phyloP scores from a whole-genome alignment of 2,113 vertebrate genomes.

The Caretta caretta region DNA sequence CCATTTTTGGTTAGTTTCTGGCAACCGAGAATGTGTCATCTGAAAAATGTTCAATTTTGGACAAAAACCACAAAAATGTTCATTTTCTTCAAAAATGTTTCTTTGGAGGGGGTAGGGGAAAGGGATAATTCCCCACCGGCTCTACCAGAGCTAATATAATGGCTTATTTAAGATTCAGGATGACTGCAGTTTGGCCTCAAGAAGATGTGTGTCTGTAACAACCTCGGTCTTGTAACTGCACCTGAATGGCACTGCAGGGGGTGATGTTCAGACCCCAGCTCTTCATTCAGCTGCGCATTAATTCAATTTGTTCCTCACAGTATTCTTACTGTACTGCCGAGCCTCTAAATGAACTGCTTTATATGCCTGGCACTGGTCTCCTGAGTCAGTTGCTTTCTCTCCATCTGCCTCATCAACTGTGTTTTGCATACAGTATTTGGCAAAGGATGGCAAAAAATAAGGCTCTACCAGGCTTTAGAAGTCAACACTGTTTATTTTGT shows the following conservation, averaged over 20 bases:
- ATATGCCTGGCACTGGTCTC: neutral
- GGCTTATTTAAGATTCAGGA: neutral
- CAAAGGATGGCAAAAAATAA: neutral
- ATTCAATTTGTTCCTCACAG: accelerated
- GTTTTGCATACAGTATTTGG: neutral
- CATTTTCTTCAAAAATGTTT: neutral
- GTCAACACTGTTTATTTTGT: accelerated
- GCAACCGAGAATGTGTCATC: neutral
- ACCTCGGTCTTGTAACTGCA: neutral
- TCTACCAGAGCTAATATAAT: neutral
- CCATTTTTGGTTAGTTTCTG: neutral
- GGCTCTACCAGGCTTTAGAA: neutral
- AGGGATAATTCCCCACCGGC: neutral
- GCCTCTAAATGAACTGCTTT: neutral
- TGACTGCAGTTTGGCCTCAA: neutral
- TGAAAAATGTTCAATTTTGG: neutral
- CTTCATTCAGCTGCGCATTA: neutral
- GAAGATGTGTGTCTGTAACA: no score
- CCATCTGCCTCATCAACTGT: neutral
- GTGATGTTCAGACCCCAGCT: accelerated
- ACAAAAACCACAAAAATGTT: neutral
- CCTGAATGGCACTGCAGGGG: accelerated
- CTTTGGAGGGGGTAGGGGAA: neutral
- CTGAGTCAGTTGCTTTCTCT: neutral
- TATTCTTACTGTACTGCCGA: neutral